Evolutionary conservation across 2,797 vertebrate genomes (phyloP).

Genomic region (Alosa sapidissima): DNA sequence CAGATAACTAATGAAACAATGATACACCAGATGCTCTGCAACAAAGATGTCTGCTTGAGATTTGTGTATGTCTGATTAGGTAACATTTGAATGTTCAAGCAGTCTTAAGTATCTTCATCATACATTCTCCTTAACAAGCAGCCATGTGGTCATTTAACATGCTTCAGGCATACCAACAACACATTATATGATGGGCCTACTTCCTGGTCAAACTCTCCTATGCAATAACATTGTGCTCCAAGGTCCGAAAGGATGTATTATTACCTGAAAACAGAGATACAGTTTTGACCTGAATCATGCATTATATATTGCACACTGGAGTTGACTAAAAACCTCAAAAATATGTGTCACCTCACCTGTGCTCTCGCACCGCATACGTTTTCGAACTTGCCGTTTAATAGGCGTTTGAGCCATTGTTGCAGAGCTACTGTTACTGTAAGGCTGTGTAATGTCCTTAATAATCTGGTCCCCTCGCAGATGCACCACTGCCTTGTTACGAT

Average conservation of each 20-base stretch:
- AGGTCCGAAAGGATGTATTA: not conserved
- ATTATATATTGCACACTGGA: not conserved
- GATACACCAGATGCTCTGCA: not conserved
- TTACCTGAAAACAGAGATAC: not conserved
- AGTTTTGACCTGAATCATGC: not conserved
- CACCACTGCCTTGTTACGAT: not conserved
- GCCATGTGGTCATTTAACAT: not conserved
- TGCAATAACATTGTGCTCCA: not conserved
- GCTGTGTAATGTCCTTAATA: not conserved
- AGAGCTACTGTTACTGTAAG: not conserved
- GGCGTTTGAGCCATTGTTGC: slow-evolving; percentile 1
- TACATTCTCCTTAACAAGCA: not conserved
- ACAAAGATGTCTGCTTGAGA: not conserved
- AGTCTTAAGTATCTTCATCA: not conserved
- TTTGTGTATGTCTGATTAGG: not conserved
- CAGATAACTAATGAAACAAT: not conserved
- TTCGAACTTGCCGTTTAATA: not conserved
- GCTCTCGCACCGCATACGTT: slow-evolving; percentile 57
- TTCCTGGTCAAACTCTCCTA: not conserved
- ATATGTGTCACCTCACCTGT: slow-evolving; percentile 59
- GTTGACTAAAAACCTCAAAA: slow-evolving; percentile 30
- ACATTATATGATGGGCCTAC: too few species aligned
- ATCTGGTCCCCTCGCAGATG: not conserved
- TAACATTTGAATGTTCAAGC: not conserved
- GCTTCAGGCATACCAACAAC: not conserved